Evolutionary conservation across 1,140 invertebrate species (phyloP).

Genomic region (Drosophila virilis): DNA sequence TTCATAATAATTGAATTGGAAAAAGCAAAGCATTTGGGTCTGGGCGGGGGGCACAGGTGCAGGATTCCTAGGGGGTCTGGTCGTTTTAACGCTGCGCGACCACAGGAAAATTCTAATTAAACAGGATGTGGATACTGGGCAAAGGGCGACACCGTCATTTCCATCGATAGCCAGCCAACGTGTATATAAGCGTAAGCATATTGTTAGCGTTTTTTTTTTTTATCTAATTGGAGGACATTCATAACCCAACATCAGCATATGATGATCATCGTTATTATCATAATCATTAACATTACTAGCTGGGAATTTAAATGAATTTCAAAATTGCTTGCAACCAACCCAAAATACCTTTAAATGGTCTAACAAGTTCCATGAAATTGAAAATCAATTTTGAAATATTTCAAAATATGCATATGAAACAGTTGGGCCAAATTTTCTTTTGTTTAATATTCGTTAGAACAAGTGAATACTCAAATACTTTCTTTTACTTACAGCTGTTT

Average conservation of each 20-base stretch:
- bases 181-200: neutral
- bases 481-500: too few relatives aligned
- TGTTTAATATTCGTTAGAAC: too few relatives aligned
- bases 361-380: too few relatives aligned
- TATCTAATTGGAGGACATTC: constrained; percentile 39
- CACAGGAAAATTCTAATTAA: constrained; percentile 82
- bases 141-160: constrained; percentile 32
- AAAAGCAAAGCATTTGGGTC: constrained; percentile 51
- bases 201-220: neutral
- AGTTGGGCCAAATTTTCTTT: too few relatives aligned
- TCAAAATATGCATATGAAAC: too few relatives aligned
- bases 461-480: too few relatives aligned
- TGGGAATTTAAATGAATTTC: neutral
- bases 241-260: constrained; percentile 20
- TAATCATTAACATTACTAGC: neutral
- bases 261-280: constrained; percentile 5
- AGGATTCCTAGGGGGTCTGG: constrained; percentile 16
- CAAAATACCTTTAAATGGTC: too few relatives aligned
- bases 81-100: constrained; percentile 78
- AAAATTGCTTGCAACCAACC: neutral
- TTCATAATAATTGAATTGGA: constrained; percentile 81
- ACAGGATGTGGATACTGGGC: constrained; percentile 71
- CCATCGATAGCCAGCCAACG: constrained; percentile 25
- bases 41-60: neutral
- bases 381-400: too few relatives aligned